Evolutionary conservation across 2,797 vertebrate genomes (phyloP), one percentile per base, ranked within the genome.

Genomic region (Xerus rutilus): DNA sequence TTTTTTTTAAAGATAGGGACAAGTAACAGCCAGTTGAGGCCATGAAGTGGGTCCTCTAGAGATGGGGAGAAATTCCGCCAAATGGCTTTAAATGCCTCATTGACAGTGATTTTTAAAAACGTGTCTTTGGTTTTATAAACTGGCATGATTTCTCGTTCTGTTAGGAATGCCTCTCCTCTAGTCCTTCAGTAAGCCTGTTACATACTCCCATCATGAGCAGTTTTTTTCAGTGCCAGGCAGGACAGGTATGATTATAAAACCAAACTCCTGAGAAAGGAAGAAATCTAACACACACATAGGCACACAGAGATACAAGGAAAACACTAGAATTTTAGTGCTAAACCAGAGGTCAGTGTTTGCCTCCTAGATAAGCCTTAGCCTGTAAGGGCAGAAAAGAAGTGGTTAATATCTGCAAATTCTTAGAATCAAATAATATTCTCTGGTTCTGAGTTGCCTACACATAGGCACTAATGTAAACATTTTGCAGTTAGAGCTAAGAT

Each of bases 221-320:
- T 59, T 59, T 25, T 57, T 23, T 59, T 59, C 99, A 99, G 98
- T 99, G 99, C 99, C 99, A 99, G 73, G 99, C 99, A 54, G 99
- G 99, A 92, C 99, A 99, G 23, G 86, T 99, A 99, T 97, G 18
- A 98, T 99, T 99, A 98, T 99, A 59, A 59, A 59, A 23, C 21
- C 99, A 97, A 99, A 99, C 94, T 99, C 99, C 99, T 99, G 97
- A 77, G 49, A 14, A 25, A 97, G 43, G 21, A 67, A 67, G 32
- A 67, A 17, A n/a, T 15, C 13, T 28, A 32, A 67, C 6, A 5
- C 18, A 5, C 45, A 18, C 17, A n/a, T 35, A 15, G 21, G 9
- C 25, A 4, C 39, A 20, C 17, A 10, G 5, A 83, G 3, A 3
- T 91, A 94, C 74, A 96, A 83, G 90, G 15, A 94, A 10, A 90